Evolutionary conservation across 2,113 vertebrate genomes (phyloP), one percentile per base, ranked within the genome.

Genomic region (Oreocharis arfaki): DNA sequence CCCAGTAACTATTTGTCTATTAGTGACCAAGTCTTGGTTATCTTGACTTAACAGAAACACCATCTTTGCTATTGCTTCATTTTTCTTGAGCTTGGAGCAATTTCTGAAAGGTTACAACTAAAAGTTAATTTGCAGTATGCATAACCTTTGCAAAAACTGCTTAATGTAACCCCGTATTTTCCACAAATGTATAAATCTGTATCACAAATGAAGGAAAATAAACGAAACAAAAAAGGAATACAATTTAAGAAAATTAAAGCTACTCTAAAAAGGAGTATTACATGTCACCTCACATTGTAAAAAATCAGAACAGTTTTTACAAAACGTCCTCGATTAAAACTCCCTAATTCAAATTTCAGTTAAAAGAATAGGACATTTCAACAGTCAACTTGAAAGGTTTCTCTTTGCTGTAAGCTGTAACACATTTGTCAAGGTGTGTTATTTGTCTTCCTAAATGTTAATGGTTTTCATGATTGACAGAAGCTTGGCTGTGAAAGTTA

Each of bases 391-490:
- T 80, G 69, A 82, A 64, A 89, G 23, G 18, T 84, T 91, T 56
- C 44, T 52, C 52, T 95, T 92, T 95, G n/a, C 11, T 93, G 69
- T 65, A 80, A 64, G 18, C 37, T 74, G n/a, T 77, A 71, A 87
- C 2, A 6, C 85, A 92, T 95, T 89, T 96, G 49, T 61, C 60
- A 87, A 80, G 59, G 82, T 33, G 64, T 32, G 39, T 42, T 49
- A 75, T 71, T 65, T 69, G 39, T 37, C 64, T 95, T 96, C 92
- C 80, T 94, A 81, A 95, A 88, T 93, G n/a, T 39, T 95, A 93
- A 89, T 91, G 59, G 73, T 93, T 92, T 93, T 84, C 69, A 53
- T 84, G 50, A 74, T 57, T 87, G 92, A 70, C 69, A 79, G 63
- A 78, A 67, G 52, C 55, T 86, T 96, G 87, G 35, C 44, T 70